A percentile compares a stretch with the other conserved stretches of the same genome.
phyloP scores from a whole-genome alignment of 2,113 vertebrate species.

The Amblyornis subalaris region DNA sequence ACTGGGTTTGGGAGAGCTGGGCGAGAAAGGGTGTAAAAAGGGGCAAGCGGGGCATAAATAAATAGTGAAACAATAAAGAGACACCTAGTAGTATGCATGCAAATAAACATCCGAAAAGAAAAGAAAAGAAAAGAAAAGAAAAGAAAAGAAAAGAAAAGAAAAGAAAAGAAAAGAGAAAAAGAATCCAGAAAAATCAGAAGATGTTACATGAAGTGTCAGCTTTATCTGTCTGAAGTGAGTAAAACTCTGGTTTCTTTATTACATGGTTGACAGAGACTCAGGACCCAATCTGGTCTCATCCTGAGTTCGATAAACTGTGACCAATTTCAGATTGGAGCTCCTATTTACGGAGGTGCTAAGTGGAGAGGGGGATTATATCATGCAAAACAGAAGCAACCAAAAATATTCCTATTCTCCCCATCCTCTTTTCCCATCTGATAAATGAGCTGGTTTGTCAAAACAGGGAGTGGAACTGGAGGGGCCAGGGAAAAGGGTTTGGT shows the following conservation, averaged over 20 bases:
- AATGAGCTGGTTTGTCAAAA: conserved; percentile 28
- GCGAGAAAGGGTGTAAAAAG: background rate
- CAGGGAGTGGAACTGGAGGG: background rate
- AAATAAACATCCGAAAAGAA: background rate
- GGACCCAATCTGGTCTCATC: background rate
- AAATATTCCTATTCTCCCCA: background rate
- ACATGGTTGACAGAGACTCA: background rate
- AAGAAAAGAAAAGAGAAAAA: background rate
- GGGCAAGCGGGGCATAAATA: background rate
- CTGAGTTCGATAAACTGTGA: background rate
- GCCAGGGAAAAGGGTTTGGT: background rate
- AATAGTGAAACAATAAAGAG: background rate
- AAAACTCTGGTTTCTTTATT: background rate
- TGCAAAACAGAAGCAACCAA: conserved; percentile 3
- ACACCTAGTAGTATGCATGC: background rate
- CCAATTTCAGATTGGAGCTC: conserved; percentile 17
- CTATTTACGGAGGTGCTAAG: conserved; percentile 21
- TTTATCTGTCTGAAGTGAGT: background rate
- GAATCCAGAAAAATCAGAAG: background rate
- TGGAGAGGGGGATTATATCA: background rate
- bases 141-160: background rate
- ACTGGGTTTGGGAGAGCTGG: background rate
- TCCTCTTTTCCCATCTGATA: conserved; percentile 33
- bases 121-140: background rate
- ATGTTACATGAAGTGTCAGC: background rate